Conservation (phyloP, 2,113 vertebrate species). For the Corythaeola cristata region DNA sequence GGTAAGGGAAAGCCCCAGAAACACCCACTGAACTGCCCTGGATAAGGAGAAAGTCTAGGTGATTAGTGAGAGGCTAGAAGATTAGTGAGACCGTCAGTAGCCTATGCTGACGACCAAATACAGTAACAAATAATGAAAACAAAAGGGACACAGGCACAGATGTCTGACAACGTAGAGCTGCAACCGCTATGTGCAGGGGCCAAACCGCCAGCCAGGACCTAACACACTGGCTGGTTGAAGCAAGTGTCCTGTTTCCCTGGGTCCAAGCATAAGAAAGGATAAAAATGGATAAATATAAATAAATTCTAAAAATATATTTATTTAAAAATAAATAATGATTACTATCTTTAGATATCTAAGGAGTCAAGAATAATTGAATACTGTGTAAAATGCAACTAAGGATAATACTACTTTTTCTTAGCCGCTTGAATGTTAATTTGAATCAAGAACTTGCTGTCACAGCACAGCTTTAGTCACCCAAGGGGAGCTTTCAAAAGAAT, state of each 20-base stretch:
- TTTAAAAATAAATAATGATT: background rate
- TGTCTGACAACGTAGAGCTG: background rate
- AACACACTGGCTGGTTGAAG: accelerated
- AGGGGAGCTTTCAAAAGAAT: background rate
- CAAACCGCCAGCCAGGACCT: background rate
- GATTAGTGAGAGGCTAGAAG: background rate
- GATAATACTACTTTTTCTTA: background rate
- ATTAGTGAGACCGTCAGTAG: background rate
- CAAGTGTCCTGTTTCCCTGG: background rate
- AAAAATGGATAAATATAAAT: background rate
- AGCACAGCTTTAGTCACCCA: background rate
- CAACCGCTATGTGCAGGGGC: accelerated
- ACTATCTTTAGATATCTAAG: background rate
- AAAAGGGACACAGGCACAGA: background rate
- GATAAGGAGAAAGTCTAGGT: background rate
- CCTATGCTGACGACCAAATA: background rate
- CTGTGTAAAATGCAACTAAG: background rate
- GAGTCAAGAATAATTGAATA: background rate
- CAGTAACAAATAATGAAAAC: background rate
- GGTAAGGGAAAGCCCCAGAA: background rate
- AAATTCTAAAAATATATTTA: background rate
- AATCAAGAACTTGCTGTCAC: background rate
- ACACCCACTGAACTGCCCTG: background rate
- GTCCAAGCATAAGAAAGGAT: background rate
- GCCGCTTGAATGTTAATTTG: background rate